Base-by-base conservation (phyloP, 2,797 vertebrate genomes). In the Okamejei kenojei region DNA sequence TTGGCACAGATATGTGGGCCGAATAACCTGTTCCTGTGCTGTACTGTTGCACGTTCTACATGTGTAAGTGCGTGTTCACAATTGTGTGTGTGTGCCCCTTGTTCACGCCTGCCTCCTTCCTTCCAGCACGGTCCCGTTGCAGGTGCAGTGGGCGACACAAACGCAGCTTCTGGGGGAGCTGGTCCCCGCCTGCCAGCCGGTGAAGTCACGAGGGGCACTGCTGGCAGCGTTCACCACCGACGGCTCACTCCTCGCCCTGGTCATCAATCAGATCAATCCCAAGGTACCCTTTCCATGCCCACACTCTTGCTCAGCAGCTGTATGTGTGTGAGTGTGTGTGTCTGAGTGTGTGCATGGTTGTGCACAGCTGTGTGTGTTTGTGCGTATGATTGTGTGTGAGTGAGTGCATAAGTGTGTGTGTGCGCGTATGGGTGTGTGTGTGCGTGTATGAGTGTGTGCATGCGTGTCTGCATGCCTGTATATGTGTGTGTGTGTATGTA, bases 181-280 rank as follows among this genome's bases (percentile, higher is more conserved):
- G 58, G 94, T 84, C 86, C 98, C 98, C 78, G 94, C 93, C 0
- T 99, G 98, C 95, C 95, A 95, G 8, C 93, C 97, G 54, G 94
- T 99, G 0, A 99, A 98, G 94, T 99, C 98, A 94, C 97, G 97
- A 96, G 98, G 98, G 94, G 97, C 98, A 68, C 95, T 99, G 54
- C 94, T 98, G 0, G 94, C 97, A 76, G 96, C 96, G 0, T 97
- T 99, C 95, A 98, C 98, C 90, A 96, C 97, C 86, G 98, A 99
- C 93, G 98, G 98, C 3, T 95, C 95, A 86, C 94, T 97, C 0
- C 95, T 99, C 94, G 97, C 98, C 45, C 93, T 99, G 1, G 95
- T 97, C 93, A 93, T 99, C 93, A 99, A 99, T 95, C 99, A 99
- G 95, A 98, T 94, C 90, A 96, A 98, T 94, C 98, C 98, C 45